Evolutionary conservation across 2,888 invertebrate species (phyloP), one percentile per base, ranked within the genome.

Genomic region (Apodemia mormo): DNA sequence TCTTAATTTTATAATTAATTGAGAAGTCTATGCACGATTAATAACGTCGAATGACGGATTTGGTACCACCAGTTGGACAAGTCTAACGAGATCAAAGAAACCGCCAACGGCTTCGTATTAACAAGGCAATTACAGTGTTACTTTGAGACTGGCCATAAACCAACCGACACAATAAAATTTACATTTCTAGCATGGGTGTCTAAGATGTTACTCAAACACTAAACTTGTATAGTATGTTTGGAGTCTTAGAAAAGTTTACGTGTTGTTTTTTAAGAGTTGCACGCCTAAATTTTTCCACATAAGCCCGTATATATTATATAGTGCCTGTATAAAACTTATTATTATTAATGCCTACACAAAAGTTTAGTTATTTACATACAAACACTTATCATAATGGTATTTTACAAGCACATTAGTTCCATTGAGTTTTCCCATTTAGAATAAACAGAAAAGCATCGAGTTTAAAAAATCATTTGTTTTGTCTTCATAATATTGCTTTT

Each of bases 71-170:
- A 82, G 88, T 87, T 86, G 79, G 80, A 85, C 88, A 82, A 84
- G 84, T 87, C 80, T 74, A 82, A 80, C 78, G 80, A 81, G 76
- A 85, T 92, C 89, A 90, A 88, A 92, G 85, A 80, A 73, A 79
- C 88, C 90, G 90, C 82, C 83, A 76, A 78, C 79, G 81, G 83
- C 83, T 86, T 86, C 83, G 85, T 88, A 90, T 90, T 90, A 91
- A 92, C 90, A 89, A 89, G 88, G 85, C 87, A 91, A 90, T 92
- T 87, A 90, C 87, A 86, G 84, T 80, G 81, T 81, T 83, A 78
- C 77, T 81, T 78, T 70, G 73, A 71, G 82, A 81, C 79, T 80
- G 80, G 77, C 79, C 75, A 71, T 74, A 71, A 82, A 81, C 79
- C 79, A 80, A 76, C 79, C 75, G 72, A 77, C 82, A 83, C 85